Conservation (phyloP, 64 coral and sea anemone species). For the Platygyra sinensis region DNA sequence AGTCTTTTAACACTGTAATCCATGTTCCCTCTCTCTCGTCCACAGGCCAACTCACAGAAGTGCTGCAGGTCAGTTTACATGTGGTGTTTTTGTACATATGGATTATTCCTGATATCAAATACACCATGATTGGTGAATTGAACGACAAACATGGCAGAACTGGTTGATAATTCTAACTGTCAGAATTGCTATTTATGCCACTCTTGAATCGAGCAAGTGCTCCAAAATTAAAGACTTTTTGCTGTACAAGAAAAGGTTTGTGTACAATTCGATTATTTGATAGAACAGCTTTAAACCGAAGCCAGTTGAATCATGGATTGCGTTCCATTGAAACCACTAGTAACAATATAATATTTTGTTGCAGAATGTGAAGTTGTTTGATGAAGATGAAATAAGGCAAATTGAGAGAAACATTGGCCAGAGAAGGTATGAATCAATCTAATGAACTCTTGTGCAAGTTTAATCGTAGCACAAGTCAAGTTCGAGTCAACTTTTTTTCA, state of each 20-base stretch:
- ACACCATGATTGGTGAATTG: too few species aligned
- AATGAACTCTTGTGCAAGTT: not conserved
- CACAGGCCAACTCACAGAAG: constrained; percentile 62
- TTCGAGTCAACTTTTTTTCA: not conserved
- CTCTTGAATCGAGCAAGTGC: too few species aligned
- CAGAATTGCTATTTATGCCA: too few species aligned
- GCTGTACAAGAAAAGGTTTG: too few species aligned
- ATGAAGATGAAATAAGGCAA: constrained; percentile 67
- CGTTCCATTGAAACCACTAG: not conserved
- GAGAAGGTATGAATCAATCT: constrained; percentile 49
- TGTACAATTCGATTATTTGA: too few species aligned
- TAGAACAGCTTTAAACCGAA: too few species aligned
- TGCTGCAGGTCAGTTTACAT: constrained; percentile 67
- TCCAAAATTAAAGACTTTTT: too few species aligned
- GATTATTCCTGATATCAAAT: too few species aligned
- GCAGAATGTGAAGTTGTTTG: constrained; percentile 85
- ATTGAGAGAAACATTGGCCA: constrained; percentile 84
- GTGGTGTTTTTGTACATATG: too few species aligned
- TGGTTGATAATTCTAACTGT: too few species aligned
- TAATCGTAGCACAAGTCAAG: not conserved
- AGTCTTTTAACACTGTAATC: constrained; percentile 87
- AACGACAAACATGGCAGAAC: too few species aligned
- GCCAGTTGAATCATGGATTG: not conserved
- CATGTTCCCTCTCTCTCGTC: constrained; percentile 77
- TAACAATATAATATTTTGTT: not conserved